Percentiles rank a stretch among this genome's conserved stretches.
These are phyloP conservation scores for Microhierax caerulescens DNA, from an alignment of 2,797 vertebrate genomes.

Conservation along the genomic window DNA sequence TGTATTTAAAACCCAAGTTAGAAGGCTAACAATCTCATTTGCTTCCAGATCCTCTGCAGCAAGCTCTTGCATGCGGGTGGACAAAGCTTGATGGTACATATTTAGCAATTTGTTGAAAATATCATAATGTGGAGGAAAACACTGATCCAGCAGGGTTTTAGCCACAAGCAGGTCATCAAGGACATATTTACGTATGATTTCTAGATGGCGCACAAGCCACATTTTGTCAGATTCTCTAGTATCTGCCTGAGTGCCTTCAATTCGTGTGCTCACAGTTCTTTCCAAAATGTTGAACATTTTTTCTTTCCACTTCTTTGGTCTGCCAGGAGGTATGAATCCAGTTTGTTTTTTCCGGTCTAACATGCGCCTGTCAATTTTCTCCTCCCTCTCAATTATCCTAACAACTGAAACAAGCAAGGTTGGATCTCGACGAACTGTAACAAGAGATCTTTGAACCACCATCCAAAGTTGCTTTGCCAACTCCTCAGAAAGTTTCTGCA, in stretches of 20 bases:
- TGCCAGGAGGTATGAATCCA: conserved; percentile 91
- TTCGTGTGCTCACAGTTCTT: conserved; percentile 88
- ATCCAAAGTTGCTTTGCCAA: conserved; percentile 96
- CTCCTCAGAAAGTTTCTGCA: conserved; percentile 91
- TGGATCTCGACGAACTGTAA: conserved; percentile 91
- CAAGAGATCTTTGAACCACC: conserved; percentile 91
- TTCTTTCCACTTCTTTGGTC: conserved; percentile 94
- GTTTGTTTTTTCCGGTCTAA: conserved; percentile 93
- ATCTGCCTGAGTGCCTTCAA: conserved; percentile 91
- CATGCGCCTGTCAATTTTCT: conserved; percentile 93
- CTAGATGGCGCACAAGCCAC: conserved; percentile 96
- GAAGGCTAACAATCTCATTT: conserved; percentile 93
- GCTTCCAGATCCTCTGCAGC: conserved; percentile 91
- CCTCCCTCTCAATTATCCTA: conserved; percentile 96
- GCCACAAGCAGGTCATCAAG: conserved; percentile 90
- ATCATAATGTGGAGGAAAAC: conserved; percentile 93
- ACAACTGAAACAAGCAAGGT: conserved; percentile 94
- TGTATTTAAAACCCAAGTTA: conserved; percentile 96
- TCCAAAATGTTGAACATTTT: conserved; percentile 91
- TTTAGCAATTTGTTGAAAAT: conserved; percentile 85
- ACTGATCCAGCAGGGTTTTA: conserved; percentile 92
- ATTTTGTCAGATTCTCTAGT: conserved; percentile 94
- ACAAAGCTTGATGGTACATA: conserved; percentile 90
- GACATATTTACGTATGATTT: conserved; percentile 93
- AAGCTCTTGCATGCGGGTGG: conserved; percentile 87